These are phyloP conservation scores for Apogon hyalosoma DNA, from an alignment of 2,797 vertebrate genomes.

Conservation along the genomic window DNA sequence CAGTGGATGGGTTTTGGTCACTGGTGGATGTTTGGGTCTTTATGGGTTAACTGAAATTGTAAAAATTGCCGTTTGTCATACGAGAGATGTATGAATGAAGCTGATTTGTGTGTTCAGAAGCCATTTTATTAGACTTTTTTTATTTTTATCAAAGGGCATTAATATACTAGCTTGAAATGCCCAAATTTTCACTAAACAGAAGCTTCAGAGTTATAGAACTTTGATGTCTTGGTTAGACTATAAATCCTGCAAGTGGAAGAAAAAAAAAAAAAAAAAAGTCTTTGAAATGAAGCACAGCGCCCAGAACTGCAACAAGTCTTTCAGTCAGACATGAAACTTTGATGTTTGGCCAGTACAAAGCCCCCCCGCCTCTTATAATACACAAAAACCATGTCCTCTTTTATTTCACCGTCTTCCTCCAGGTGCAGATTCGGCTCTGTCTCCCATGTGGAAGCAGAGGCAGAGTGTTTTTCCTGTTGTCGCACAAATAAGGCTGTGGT, in stretches of 20 bases:
- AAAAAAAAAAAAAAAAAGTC: background rate
- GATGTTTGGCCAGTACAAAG: background rate
- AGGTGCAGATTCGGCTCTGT: constrained; percentile 18
- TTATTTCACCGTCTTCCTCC: constrained; percentile 6
- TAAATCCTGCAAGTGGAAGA: constrained; percentile 1
- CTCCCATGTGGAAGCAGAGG: constrained; percentile 6
- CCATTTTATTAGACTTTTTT: background rate
- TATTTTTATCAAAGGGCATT: no score
- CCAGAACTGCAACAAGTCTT: constrained; percentile 5
- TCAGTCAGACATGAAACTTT: background rate
- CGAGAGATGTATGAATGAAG: background rate
- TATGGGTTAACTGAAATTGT: background rate
- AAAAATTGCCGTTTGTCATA: background rate
- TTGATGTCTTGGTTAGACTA: background rate
- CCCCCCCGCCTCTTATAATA: background rate
- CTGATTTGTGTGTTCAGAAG: background rate
- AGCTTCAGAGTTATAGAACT: background rate
- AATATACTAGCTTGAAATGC: background rate
- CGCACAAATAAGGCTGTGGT: constrained; percentile 41
- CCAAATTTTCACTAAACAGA: background rate
- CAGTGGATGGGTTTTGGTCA: no score
- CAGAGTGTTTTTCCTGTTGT: constrained; percentile 22
- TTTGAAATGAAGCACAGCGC: background rate
- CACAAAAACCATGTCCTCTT: constrained; percentile 3
- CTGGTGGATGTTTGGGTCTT: no score